Base-by-base conservation (phyloP, 1,140 invertebrate genomes). In the Ectropis grisescens region DNA sequence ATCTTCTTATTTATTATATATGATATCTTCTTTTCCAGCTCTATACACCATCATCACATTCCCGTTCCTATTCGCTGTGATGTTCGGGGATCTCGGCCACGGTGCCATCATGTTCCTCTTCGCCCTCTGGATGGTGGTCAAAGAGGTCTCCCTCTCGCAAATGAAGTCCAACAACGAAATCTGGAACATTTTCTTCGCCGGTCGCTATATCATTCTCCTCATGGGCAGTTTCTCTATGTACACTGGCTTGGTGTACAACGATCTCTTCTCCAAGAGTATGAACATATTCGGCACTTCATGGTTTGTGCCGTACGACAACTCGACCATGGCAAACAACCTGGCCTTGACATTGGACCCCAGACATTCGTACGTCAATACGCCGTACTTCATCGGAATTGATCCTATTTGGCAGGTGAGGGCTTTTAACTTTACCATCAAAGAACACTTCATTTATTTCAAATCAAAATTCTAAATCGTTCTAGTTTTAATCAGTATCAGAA, bases 201-300 rank as follows among this genome's bases (percentile, higher is more conserved):
- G 98, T 36, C 91, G 98, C 32, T 99, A 99, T 79, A 97, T 99
- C 47, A 96, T 99, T 29, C 83, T 99, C 11, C 82, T 99, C 33
- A 99, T 99, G 98, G 97, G 97, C 9, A 54, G 93, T 0, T 99
- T 99, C 76, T 98, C 96, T 0, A 92, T 98, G 35, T 99, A 99
- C 78, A 98, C 97, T 11, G 97, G 97, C 1, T 62, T 98, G n/a
- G 90, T 99, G 22, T 99, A 99, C 79, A 99, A 99, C 76, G 98
- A 99, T 66, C 82, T 97, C 5, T 99, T 98, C 81, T 96, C 96
- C 2, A 99, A 98, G 69, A 95, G 96, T 0, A 79, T 98, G 58
- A 98, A 99, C 53, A 85, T 99, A 1, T 99, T 99, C 79, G 94
- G 94, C 1, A 91, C 93, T 0, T 85, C 87, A 19, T 99, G 96